These are phyloP conservation scores for Dipodomys merriami DNA, from an alignment of 2,113 vertebrate genomes.

Conservation along the genomic window DNA sequence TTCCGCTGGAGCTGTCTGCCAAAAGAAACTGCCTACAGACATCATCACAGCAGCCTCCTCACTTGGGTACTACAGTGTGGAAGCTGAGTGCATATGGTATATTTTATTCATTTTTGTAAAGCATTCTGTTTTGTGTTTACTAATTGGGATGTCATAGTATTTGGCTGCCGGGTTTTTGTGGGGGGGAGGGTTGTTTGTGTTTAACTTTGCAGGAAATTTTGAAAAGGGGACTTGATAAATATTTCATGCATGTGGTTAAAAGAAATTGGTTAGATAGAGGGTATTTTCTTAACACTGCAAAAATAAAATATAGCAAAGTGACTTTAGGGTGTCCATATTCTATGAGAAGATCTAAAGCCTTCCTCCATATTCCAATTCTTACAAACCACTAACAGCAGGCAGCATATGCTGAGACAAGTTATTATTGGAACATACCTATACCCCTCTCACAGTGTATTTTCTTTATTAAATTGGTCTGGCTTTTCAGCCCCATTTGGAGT, in stretches of 20 bases:
- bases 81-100: constrained; percentile 88
- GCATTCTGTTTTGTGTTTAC: constrained; percentile 88
- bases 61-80: constrained; percentile 87
- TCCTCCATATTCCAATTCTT: constrained; percentile 77
- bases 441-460: constrained; percentile 80
- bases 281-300: constrained; percentile 72
- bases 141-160: constrained; percentile 90
- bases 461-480: constrained; percentile 78
- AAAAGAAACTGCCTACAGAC: constrained; percentile 91
- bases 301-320: constrained; percentile 79
- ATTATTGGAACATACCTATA: constrained; percentile 79
- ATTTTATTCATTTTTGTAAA: constrained; percentile 89
- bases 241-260: constrained; percentile 80
- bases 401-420: constrained; percentile 79
- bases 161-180: constrained; percentile 86
- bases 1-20: constrained; percentile 89
- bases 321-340: constrained; percentile 67
- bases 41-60: constrained; percentile 88
- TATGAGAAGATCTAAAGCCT: constrained; percentile 78
- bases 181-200: constrained; percentile 56
- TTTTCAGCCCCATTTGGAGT: constrained; percentile 78
- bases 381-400: constrained; percentile 78
- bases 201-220: constrained; percentile 70
- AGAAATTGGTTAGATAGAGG: constrained; percentile 79
- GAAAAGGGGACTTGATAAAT: constrained; percentile 76